Base-by-base conservation (phyloP, 2,888 invertebrate genomes). In the Loripinus fragilis region DNA sequence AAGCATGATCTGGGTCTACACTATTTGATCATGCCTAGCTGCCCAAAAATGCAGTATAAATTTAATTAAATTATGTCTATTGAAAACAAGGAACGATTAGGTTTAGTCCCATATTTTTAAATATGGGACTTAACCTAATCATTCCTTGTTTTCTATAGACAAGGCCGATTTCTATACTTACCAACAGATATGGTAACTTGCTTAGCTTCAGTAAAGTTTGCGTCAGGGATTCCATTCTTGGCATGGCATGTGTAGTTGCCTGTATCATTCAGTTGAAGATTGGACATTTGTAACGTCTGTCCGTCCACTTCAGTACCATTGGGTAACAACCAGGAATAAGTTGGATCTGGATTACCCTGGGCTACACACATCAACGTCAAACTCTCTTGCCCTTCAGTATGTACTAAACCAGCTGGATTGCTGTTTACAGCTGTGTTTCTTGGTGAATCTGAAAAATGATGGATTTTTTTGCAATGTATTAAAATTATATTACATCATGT, bases 161-260 rank as follows among this genome's bases (percentile, higher is more conserved):
- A n/a, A n/a, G n/a, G n/a, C n/a, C n/a, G n/a, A n/a, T n/a, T n/a
- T n/a, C n/a, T n/a, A 38, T 38, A 38, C 38, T 38, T 12, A 38
- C 38, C 38, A 38, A 38, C 12, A 38, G 5, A 8, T 38, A 38
- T 38, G 12, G 38, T 38, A 5, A 38, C 38, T 38, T 38, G 7
- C 8, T 52, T 5, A 17, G 52, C 8, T 23, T 17, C 52, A 8
- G 52, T 52, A n/a, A 25, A 52, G 25, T 52, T 52, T 25, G 12
- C 52, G 25, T 52, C 10, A 25, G 52, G 52, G 5, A 25, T 25
- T 10, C 52, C 52, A 52, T 81, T 81, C 41, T 72, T 69, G 5
- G 69, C 81, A 5, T 70, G 33, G 65, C 81, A 81, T n/a, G 70
- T 72, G 38, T 81, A 81, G 20, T 65, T 38, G 2, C 81, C 81